Evolutionary conservation across 2,888 invertebrate species (phyloP).

Genomic region (Aphidoletes aphidimyza): DNA sequence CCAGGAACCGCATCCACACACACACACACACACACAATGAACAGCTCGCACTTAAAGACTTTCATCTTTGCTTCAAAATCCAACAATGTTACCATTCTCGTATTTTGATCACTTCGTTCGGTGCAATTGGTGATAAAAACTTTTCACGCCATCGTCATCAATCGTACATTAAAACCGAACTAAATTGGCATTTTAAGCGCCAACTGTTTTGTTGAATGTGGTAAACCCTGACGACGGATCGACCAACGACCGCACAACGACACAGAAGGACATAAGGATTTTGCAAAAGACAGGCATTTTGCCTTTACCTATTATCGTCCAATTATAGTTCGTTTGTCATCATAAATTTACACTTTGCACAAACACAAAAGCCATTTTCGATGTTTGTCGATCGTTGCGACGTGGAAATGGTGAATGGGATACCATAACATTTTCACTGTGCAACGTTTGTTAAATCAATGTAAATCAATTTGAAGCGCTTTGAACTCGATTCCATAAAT

Average conservation of each 20-base stretch:
- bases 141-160: slow-evolving; percentile 44
- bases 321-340: slow-evolving; percentile 33
- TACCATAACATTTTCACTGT: no score
- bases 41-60: no score
- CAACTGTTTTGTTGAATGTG: neutral
- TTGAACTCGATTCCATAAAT: slow-evolving; percentile 11
- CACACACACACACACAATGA: no score
- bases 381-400: neutral
- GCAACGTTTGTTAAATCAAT: neutral
- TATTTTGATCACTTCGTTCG: neutral
- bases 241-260: neutral
- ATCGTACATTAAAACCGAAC: slow-evolving; percentile 4
- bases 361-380: neutral
- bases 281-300: neutral
- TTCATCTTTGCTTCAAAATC: no score
- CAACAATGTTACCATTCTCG: no score
- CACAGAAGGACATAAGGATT: no score
- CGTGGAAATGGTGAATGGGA: neutral
- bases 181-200: neutral
- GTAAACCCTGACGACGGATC: neutral
- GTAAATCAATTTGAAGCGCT: neutral
- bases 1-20: no score
- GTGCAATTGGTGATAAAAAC: neutral
- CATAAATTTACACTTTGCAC: neutral
- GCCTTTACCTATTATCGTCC: neutral